These are phyloP conservation scores for Hyppa rectilinea DNA, from an alignment of 2,888 invertebrate genomes.

Conservation along the genomic window DNA sequence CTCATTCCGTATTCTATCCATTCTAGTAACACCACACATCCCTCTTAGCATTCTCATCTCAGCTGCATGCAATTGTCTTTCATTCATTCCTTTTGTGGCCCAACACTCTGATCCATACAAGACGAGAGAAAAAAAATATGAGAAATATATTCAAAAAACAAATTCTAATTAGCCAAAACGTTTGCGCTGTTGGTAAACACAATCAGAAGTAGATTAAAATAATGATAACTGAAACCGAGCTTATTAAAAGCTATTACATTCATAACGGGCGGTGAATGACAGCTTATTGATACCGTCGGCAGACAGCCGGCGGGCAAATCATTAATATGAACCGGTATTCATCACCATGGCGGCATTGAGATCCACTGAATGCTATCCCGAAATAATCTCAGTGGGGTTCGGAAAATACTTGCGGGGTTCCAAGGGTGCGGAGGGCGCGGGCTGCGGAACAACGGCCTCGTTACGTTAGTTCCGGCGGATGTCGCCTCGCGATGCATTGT, in stretches of 20 bases:
- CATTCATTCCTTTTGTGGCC: no score
- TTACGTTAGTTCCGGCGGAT: slow-evolving; percentile 89
- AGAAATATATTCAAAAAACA: no score
- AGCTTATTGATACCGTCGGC: slow-evolving; percentile 69
- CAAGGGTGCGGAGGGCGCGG: slow-evolving; percentile 53
- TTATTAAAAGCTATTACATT: slow-evolving; percentile 76
- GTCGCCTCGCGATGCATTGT: slow-evolving; percentile 89
- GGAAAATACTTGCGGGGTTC: slow-evolving; percentile 62
- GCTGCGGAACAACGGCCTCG: slow-evolving; percentile 88
- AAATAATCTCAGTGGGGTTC: slow-evolving; percentile 83
- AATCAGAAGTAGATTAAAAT: slow-evolving; percentile 38
- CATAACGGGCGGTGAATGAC: slow-evolving; percentile 66
- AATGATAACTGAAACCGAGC: slow-evolving; percentile 58
- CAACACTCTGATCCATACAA: no score
- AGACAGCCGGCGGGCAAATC: slow-evolving; percentile 83
- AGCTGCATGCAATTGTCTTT: no score
- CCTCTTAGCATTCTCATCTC: no score
- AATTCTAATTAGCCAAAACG: not conserved
- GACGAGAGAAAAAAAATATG: no score
- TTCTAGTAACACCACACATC: no score
- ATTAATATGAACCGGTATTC: slow-evolving; percentile 86
- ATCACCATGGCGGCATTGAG: slow-evolving; percentile 84
- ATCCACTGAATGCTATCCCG: slow-evolving; percentile 83
- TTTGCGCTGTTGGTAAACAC: slow-evolving; percentile 8
- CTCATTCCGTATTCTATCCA: no score